Conservation (phyloP, 2,113 vertebrate species). For the Sitta europaea region DNA sequence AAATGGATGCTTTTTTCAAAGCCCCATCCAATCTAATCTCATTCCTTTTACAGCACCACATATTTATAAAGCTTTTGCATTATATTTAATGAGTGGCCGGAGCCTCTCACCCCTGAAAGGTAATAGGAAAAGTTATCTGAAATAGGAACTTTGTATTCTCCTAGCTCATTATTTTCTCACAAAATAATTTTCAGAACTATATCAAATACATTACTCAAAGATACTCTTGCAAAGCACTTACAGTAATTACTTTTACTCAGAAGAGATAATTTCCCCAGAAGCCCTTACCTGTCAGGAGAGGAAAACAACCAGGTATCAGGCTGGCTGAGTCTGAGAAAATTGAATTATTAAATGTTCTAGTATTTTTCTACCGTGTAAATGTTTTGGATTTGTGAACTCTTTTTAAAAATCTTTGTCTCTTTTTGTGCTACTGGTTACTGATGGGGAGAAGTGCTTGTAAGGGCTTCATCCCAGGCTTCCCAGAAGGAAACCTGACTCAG, state of each 20-base stretch:
- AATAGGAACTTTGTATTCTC: neutral
- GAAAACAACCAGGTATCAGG: neutral
- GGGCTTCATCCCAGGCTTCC: neutral
- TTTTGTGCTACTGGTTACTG: neutral
- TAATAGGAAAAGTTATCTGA: neutral
- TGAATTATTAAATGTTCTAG: neutral
- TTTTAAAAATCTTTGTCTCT: neutral
- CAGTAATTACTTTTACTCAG: constrained; percentile 47
- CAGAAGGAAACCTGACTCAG: neutral
- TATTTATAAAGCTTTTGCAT: neutral
- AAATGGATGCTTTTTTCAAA: neutral
- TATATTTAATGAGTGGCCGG: neutral
- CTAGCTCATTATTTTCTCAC: constrained; percentile 25
- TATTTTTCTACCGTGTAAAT: neutral
- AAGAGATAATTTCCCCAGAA: constrained; percentile 2
- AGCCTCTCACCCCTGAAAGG: neutral
- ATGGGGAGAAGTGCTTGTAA: neutral
- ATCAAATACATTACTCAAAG: constrained; percentile 12
- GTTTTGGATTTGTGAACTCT: neutral
- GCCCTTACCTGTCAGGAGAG: neutral
- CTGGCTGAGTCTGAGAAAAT: neutral
- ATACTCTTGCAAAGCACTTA: constrained; percentile 39
- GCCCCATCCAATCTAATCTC: neutral
- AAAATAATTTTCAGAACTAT: constrained; percentile 1
- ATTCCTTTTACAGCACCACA: neutral